These are phyloP conservation scores for Pogoniulus pusillus DNA, from an alignment of 2,797 vertebrate genomes.

Conservation along the genomic window DNA sequence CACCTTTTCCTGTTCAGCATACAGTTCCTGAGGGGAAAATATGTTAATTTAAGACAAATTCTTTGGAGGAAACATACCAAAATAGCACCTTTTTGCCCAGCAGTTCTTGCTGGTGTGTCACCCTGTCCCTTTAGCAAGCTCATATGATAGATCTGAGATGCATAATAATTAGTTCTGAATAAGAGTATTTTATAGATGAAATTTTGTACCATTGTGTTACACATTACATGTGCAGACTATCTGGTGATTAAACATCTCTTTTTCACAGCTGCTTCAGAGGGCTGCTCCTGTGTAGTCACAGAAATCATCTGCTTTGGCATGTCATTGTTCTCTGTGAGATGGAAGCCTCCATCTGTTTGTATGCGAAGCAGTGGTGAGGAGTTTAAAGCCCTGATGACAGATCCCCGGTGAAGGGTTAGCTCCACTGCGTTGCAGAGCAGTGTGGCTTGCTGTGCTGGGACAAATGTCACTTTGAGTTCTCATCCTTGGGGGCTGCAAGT, in stretches of 20 bases:
- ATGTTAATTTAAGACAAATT: slow-evolving; percentile 55
- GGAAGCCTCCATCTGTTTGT: background rate
- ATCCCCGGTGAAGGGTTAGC: background rate
- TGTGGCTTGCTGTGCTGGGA: background rate
- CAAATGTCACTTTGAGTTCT: background rate
- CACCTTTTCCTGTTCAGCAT: slow-evolving; percentile 53
- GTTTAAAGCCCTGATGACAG: background rate
- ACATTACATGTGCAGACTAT: background rate
- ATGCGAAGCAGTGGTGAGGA: background rate
- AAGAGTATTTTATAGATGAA: background rate
- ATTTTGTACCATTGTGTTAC: background rate
- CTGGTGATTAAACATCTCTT: background rate
- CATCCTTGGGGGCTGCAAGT: background rate
- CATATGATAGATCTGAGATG: background rate
- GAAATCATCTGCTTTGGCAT: background rate
- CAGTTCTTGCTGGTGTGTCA: background rate
- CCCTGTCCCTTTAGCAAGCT: background rate
- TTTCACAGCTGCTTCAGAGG: background rate
- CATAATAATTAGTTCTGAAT: background rate
- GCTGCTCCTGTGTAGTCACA: background rate
- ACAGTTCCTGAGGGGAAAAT: slow-evolving; percentile 48
- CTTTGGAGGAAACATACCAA: slow-evolving; percentile 32
- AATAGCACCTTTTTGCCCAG: slow-evolving; percentile 14
- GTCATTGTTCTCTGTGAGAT: background rate
- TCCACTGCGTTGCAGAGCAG: background rate